These are phyloP conservation scores for Toxonevra muliebris DNA, from an alignment of 2,888 invertebrate species.

Conservation along the genomic window DNA sequence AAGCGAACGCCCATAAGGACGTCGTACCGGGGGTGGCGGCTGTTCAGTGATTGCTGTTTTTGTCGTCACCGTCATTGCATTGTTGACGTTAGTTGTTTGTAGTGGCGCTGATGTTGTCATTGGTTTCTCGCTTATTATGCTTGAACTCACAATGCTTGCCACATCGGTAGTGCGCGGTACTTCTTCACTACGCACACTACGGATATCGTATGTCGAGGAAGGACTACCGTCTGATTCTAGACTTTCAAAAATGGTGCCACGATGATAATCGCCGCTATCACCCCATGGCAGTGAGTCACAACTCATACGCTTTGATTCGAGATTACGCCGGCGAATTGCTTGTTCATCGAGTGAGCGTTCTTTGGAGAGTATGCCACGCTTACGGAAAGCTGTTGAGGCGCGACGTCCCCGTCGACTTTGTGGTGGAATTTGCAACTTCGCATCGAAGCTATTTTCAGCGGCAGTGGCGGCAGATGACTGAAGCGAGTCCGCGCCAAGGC, in stretches of 20 bases:
- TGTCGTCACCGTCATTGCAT: constrained; percentile 32
- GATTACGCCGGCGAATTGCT: constrained; percentile 67
- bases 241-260: constrained; percentile 65
- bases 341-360: constrained; percentile 64
- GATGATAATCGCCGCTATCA: constrained; percentile 55
- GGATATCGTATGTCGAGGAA: constrained; percentile 52
- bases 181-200: constrained; percentile 60
- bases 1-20: constrained; percentile 58
- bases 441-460: constrained; percentile 67
- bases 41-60: constrained; percentile 14
- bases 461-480: constrained; percentile 49
- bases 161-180: constrained; percentile 42
- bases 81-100: constrained; percentile 31
- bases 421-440: constrained; percentile 54
- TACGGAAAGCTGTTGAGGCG: constrained; percentile 60
- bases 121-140: constrained; percentile 43
- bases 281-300: constrained; percentile 63
- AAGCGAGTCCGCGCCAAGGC: constrained; percentile 66
- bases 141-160: constrained; percentile 41
- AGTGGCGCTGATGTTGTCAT: constrained; percentile 25
- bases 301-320: constrained; percentile 67
- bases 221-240: constrained; percentile 60
- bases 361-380: constrained; percentile 62
- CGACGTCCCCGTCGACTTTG: constrained; percentile 57
- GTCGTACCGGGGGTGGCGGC: constrained; percentile 39